A percentile compares a stretch with the other conserved stretches of the same genome.
Conservation (phyloP, 2,113 vertebrate genomes). For the Fulmarus glacialis region DNA sequence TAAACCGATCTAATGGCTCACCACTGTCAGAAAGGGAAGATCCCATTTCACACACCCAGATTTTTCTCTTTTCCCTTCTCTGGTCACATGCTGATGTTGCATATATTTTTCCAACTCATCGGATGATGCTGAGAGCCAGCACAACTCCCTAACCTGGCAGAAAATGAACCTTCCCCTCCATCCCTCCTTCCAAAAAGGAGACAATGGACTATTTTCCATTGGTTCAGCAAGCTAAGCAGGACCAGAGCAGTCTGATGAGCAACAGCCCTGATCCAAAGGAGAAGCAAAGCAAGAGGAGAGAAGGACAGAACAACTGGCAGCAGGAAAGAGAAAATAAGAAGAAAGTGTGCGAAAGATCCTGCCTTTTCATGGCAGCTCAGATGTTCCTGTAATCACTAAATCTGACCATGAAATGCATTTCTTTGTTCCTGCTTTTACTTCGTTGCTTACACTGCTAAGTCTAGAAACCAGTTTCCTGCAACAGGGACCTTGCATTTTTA, state of each 20-base stretch:
- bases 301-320: not conserved
- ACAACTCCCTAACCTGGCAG: not conserved
- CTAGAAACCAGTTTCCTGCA: not conserved
- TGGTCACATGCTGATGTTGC: not conserved
- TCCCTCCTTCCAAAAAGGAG: not conserved
- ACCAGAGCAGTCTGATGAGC: not conserved
- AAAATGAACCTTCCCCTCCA: not conserved
- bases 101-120: fast-evolving
- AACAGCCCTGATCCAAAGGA: not conserved
- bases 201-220: not conserved
- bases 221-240: not conserved
- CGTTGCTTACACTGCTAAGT: not conserved
- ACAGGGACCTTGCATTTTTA: fast-evolving
- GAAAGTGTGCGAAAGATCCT: not conserved
- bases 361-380: not conserved
- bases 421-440: not conserved
- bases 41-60: not conserved
- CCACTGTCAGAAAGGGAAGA: not conserved
- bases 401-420: not conserved
- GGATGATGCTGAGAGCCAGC: not conserved
- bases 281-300: not conserved
- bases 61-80: not conserved
- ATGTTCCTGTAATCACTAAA: not conserved
- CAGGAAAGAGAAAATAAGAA: not conserved
- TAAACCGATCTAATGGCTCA: not conserved